Conservation (phyloP, 2,888 invertebrate species). For the Tenthredo scrophulariae region DNA sequence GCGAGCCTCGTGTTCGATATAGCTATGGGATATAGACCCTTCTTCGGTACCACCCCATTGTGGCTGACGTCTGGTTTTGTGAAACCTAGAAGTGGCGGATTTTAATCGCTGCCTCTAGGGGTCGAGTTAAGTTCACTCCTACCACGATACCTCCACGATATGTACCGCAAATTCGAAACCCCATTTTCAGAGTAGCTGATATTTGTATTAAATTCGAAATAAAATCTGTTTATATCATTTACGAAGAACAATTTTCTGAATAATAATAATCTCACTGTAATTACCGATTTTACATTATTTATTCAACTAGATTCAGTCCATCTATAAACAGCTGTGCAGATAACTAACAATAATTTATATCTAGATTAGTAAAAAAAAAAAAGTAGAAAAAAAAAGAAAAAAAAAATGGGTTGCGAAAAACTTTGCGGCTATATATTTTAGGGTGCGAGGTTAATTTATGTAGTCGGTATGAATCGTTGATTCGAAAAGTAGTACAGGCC, state of each 20-base stretch:
- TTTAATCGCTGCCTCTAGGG: conserved; percentile 64
- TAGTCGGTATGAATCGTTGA: conserved; percentile 34
- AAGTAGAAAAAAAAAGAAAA: neutral
- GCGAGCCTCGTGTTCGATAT: neutral
- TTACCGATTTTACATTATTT: neutral
- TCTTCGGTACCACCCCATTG: conserved; percentile 42
- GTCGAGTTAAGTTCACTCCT: neutral
- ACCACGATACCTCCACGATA: conserved; percentile 58
- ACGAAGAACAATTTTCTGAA: neutral
- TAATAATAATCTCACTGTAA: neutral
- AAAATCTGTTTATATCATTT: neutral
- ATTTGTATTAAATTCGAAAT: neutral
- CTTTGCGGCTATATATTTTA: neutral
- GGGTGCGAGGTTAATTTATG: conserved; percentile 31
- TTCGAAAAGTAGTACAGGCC: conserved; percentile 22
- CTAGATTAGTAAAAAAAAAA: neutral
- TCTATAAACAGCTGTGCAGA: neutral
- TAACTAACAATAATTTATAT: neutral
- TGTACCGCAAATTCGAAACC: neutral
- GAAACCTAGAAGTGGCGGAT: conserved; percentile 69
- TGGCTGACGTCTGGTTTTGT: conserved; percentile 60
- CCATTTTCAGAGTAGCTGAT: neutral
- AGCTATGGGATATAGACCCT: conserved; percentile 15
- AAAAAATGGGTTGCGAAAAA: neutral
- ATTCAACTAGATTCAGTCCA: neutral